Percentiles rank a stretch among this genome's conserved stretches.
phyloP scores from a whole-genome alignment of 2,888 invertebrate species.

The Chorisops tibialis region DNA sequence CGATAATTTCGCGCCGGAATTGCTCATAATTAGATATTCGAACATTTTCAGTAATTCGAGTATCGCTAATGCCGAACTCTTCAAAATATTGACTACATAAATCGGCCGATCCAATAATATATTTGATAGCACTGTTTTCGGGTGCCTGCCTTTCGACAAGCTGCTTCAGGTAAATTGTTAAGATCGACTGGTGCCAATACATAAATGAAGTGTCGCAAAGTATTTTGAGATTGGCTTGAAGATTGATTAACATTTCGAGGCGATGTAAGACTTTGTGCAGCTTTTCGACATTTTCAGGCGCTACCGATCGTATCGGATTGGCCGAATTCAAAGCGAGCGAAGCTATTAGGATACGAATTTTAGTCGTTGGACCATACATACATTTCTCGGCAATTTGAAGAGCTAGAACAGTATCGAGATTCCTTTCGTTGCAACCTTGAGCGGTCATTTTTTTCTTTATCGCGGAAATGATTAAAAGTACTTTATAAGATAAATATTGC shows the following conservation, averaged over 20 bases:
- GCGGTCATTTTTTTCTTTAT: conserved; percentile 65
- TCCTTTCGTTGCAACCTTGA: conserved; percentile 59
- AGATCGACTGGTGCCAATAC: conserved; percentile 75
- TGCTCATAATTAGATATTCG: conserved; percentile 44
- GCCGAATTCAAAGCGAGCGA: conserved; percentile 66
- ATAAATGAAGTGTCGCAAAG: conserved; percentile 74
- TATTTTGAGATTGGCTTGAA: conserved; percentile 57
- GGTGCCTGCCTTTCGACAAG: conserved; percentile 60
- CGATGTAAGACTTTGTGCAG: conserved; percentile 63
- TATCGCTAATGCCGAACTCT: background rate
- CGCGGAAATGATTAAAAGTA: conserved; percentile 62
- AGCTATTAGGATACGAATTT: conserved; percentile 63
- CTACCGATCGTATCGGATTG: conserved; percentile 59
- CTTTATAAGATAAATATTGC: conserved; percentile 76
- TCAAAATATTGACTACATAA: background rate
- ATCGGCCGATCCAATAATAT: conserved; percentile 6
- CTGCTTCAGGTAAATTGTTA: conserved; percentile 73
- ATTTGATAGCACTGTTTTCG: background rate
- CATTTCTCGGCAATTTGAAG: conserved; percentile 70
- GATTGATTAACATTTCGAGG: conserved; percentile 61
- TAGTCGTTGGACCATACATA: conserved; percentile 62
- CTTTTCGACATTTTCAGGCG: conserved; percentile 62
- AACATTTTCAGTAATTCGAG: conserved; percentile 8
- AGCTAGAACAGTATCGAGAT: conserved; percentile 69
- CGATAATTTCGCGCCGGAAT: conserved; percentile 59